phyloP scores from a whole-genome alignment of 2,888 invertebrate species.

The Sclerodermus sp. region DNA sequence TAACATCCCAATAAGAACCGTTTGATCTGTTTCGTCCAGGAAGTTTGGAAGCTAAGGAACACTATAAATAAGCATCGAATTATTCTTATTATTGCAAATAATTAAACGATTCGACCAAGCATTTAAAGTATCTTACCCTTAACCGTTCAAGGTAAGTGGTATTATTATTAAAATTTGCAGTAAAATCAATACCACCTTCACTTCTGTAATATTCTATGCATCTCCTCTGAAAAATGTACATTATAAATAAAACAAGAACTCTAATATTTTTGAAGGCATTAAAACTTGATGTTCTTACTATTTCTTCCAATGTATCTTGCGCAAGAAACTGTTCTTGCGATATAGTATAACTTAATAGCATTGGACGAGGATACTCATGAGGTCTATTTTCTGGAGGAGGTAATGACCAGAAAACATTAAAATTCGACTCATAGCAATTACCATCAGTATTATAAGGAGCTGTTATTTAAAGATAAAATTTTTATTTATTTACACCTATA shows the following conservation, averaged over 20 bases:
- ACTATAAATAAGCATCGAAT: slow-evolving; percentile 46
- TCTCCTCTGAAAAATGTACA: slow-evolving; percentile 61
- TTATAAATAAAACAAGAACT: not conserved
- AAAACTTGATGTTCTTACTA: slow-evolving; percentile 59
- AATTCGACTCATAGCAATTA: slow-evolving; percentile 77
- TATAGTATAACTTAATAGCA: slow-evolving; percentile 85
- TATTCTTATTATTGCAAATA: slow-evolving; percentile 4
- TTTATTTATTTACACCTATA: not conserved
- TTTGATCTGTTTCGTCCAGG: slow-evolving; percentile 76
- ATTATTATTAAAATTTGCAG: slow-evolving; percentile 69
- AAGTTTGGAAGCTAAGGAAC: slow-evolving; percentile 77
- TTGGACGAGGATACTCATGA: slow-evolving; percentile 89
- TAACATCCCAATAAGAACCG: slow-evolving; percentile 76
- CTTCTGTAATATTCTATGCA: slow-evolving; percentile 83
- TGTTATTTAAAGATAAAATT: slow-evolving; percentile 43
- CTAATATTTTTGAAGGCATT: too few relatives aligned
- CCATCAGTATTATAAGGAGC: slow-evolving; percentile 84
- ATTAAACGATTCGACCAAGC: not conserved
- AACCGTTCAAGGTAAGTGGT: slow-evolving; percentile 83
- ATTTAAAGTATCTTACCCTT: slow-evolving; percentile 60
- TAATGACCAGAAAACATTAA: slow-evolving; percentile 91
- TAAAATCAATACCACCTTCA: slow-evolving; percentile 69
- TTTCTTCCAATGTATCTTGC: slow-evolving; percentile 80
- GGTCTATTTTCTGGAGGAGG: slow-evolving; percentile 94
- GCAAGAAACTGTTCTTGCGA: slow-evolving; percentile 80